Evolutionary conservation across 2,113 vertebrate species (phyloP).

Genomic region (Hypocryptadius cinnamomeus): DNA sequence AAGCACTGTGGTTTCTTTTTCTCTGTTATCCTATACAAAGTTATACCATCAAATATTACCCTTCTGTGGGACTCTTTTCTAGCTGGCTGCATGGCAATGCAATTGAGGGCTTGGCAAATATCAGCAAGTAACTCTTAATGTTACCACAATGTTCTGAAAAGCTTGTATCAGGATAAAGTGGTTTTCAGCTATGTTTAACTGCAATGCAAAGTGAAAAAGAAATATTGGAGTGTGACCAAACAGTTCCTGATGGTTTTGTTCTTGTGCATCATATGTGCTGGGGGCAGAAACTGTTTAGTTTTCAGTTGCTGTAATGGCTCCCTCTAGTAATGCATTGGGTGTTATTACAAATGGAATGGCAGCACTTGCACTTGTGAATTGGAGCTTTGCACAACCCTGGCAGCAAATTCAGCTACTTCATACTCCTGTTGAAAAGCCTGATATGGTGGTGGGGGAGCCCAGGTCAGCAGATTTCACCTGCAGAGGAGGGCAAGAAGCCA

Average conservation of each 20-base stretch:
- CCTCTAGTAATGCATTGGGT: neutral
- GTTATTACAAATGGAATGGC: neutral
- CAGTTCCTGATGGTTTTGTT: neutral
- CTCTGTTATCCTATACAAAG: neutral
- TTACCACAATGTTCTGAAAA: neutral
- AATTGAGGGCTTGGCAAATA: neutral
- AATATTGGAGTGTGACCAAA: neutral
- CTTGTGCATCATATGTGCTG: neutral
- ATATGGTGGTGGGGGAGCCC: neutral
- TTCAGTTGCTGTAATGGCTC: neutral
- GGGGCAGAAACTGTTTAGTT: neutral
- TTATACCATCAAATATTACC: neutral
- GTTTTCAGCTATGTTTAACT: neutral
- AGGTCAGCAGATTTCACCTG: neutral
- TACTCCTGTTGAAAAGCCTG: neutral
- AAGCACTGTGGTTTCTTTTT: neutral
- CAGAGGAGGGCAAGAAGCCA: fast-evolving
- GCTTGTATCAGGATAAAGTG: neutral
- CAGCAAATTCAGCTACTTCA: neutral
- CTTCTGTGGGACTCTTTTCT: neutral
- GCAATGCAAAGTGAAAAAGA: neutral
- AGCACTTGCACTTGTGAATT: neutral
- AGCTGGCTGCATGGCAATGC: neutral
- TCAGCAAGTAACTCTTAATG: neutral
- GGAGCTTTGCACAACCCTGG: fast-evolving